Conservation (phyloP, 53 echinoderm and acorn worm species). For the Crossaster papposus region DNA sequence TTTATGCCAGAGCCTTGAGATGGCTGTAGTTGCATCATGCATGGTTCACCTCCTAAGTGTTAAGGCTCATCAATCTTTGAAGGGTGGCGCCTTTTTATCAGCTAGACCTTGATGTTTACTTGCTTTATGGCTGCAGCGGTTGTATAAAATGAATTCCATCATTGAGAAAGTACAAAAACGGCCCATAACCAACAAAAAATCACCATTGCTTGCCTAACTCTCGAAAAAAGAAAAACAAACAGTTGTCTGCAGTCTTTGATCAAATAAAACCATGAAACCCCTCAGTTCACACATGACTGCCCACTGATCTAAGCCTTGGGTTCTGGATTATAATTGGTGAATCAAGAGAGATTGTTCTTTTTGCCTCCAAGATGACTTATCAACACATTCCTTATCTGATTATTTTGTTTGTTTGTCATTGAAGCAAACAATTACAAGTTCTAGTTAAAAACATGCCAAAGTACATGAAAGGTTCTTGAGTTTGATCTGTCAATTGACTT, state of each 20-base stretch:
- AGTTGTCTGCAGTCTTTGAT: neutral
- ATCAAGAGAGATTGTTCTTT: neutral
- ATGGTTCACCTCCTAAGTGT: too few species aligned
- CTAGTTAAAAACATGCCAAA: neutral
- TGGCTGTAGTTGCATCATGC: too few species aligned
- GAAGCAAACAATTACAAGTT: slow-evolving; percentile 14
- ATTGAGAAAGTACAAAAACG: too few species aligned
- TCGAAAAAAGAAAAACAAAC: too few species aligned
- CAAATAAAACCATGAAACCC: neutral
- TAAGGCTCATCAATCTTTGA: too few species aligned
- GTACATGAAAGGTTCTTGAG: neutral
- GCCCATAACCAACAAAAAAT: too few species aligned
- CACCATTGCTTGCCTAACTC: too few species aligned
- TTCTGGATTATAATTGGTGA: neutral
- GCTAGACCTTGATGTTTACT: too few species aligned
- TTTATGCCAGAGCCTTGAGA: too few species aligned
- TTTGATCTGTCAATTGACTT: neutral
- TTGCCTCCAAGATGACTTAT: neutral
- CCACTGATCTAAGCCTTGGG: neutral
- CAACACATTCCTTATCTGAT: slow-evolving; percentile 19
- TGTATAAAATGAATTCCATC: too few species aligned
- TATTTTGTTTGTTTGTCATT: neutral
- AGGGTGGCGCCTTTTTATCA: too few species aligned
- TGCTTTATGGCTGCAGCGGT: too few species aligned
- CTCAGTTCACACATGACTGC: neutral